Conservation (phyloP, 2,113 vertebrate species). For the Phycodurus eques region DNA sequence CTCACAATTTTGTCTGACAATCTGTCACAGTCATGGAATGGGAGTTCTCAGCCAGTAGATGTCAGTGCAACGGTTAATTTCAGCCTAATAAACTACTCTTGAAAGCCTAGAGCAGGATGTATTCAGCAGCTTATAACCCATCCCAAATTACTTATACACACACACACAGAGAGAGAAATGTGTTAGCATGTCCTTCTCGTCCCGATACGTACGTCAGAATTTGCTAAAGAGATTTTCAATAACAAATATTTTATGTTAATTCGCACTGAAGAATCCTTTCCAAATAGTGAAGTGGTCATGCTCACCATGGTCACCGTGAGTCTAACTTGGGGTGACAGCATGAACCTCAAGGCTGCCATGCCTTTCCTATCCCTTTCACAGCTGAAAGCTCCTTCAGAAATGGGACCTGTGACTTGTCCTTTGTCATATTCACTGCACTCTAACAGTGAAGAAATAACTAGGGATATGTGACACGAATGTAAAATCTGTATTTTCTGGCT, state of each 20-base stretch:
- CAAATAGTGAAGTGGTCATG: constrained; percentile 47
- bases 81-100: background rate
- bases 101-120: background rate
- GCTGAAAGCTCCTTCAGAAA: constrained; percentile 40
- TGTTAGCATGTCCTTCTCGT: constrained; percentile 11
- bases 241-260: constrained; percentile 30
- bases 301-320: constrained; percentile 34
- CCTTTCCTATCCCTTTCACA: constrained; percentile 37
- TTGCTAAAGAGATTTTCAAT: constrained; percentile 28
- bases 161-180: background rate
- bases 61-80: background rate
- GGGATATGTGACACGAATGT: background rate
- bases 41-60: background rate
- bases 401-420: constrained; percentile 26
- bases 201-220: constrained; percentile 13
- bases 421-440: constrained; percentile 29
- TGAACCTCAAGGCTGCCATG: constrained; percentile 34
- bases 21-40: background rate
- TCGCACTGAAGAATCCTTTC: constrained; percentile 43
- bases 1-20: background rate
- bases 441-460: constrained; percentile 38
- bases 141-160: background rate
- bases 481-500: background rate
- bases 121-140: background rate
- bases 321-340: constrained; percentile 36